Base-by-base conservation (phyloP, 2,888 invertebrate species). In the Agapetus fuscipes region DNA sequence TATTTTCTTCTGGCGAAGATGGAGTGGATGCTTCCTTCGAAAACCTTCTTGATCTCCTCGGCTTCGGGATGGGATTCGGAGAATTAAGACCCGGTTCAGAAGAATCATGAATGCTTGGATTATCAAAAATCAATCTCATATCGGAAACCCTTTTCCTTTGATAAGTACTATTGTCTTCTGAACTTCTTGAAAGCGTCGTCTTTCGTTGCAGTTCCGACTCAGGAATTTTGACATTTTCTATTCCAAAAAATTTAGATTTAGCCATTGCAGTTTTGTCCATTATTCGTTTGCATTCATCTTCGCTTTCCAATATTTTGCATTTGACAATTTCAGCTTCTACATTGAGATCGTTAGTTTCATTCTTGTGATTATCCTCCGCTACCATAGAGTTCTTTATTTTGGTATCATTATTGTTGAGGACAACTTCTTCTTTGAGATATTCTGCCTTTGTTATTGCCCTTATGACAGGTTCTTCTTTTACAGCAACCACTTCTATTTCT, bases 41-140 rank as follows among this genome's bases (percentile, higher is more conserved):
- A n/a, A n/a, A n/a, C n/a, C n/a, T n/a, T 35, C 62, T 62, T 53
- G 72, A 71, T 52, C 75, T 61, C 51, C 72, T 65, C 2, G 74
- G 75, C 55, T 74, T 74, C 53, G 73, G 72, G 56, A 74, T 66
- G 2, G 74, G 74, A 58, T 74, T 70, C 39, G 70, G 70, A 17
- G 41, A 45, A 33, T 24, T 57, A 6, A 54, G 40, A 3, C 52
- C 52, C 5, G 52, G 46, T 20, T 39, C 44, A 5, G 30, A 24
- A 3, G 52, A 31, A n/a, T 49, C 54, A 1, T 61, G 60, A 30
- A 53, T 56, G 33, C 69, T 69, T 17, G 58, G 66, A 44, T 65
- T 67, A 33, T 74, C 70, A 51, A 74, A 75, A 48, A 67, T 66
- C 41, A 63, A 59, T 49, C 69, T 71, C 35, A 74, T 72, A 41